A percentile compares a stretch with the other conserved stretches of the same genome.
phyloP scores from a whole-genome alignment of 2,888 invertebrate species.

The Ectropis crepuscularia region DNA sequence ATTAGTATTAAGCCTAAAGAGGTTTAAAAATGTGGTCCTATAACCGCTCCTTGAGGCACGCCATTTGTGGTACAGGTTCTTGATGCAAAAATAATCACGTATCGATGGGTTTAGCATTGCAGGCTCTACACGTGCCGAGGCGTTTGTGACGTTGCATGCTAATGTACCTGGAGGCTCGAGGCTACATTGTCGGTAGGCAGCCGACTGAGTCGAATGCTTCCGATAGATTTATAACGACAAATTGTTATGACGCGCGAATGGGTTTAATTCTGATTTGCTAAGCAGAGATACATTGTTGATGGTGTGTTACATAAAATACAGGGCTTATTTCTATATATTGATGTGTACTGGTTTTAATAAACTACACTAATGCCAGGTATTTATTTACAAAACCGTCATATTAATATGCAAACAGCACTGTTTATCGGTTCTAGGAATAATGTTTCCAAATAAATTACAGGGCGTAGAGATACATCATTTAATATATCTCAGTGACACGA shows the following conservation, averaged over 20 bases:
- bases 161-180: slow-evolving; percentile 37
- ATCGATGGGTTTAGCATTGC: slow-evolving; percentile 46
- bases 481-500: too few relatives aligned
- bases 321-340: too few relatives aligned
- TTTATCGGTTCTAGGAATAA: too few relatives aligned
- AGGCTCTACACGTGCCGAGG: slow-evolving; percentile 60
- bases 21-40: slow-evolving; percentile 53
- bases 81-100: slow-evolving; percentile 52
- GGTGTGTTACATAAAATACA: too few relatives aligned
- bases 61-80: slow-evolving; percentile 41
- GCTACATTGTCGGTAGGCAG: slow-evolving; percentile 48
- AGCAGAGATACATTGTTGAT: too few relatives aligned
- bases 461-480: too few relatives aligned
- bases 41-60: slow-evolving; percentile 48
- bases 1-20: slow-evolving; percentile 35
- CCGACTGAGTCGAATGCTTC: slow-evolving; percentile 54
- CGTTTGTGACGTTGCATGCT: slow-evolving; percentile 49
- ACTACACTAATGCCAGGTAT: too few relatives aligned
- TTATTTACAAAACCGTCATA: too few relatives aligned
- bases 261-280: background rate
- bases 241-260: background rate
- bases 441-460: too few relatives aligned
- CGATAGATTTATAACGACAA: slow-evolving; percentile 53
- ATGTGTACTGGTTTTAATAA: too few relatives aligned
- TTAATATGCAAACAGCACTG: too few relatives aligned